These are phyloP conservation scores for Watsonalla cultraria DNA, from an alignment of 2,888 invertebrate species.

Conservation along the genomic window DNA sequence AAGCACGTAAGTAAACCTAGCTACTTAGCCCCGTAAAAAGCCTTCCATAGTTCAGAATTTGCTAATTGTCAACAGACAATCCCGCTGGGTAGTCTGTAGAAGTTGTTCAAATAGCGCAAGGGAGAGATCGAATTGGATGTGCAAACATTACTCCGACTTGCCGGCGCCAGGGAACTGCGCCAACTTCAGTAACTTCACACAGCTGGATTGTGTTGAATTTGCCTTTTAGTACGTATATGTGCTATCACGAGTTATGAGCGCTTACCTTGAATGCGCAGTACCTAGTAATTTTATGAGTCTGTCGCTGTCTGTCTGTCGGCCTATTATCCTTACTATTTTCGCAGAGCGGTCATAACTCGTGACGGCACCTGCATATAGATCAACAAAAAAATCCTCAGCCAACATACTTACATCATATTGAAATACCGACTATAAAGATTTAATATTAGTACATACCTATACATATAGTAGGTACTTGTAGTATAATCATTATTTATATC, in stretches of 20 bases:
- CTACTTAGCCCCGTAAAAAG: no score
- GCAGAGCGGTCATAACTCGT: no score
- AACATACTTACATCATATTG: neutral
- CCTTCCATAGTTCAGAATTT: no score
- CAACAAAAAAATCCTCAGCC: neutral
- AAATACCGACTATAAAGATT: neutral
- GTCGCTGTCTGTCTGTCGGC: no score
- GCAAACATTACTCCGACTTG: conserved; percentile 43
- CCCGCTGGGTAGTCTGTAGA: conserved; percentile 21
- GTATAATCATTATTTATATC: conserved; percentile 27
- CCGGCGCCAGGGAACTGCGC: conserved; percentile 31
- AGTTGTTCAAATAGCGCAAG: conserved; percentile 32
- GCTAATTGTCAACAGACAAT: conserved; percentile 1
- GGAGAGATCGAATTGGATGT: conserved; percentile 40
- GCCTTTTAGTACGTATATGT: no score
- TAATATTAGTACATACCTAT: no score
- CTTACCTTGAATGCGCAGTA: no score
- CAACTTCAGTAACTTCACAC: neutral
- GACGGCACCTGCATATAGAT: no score
- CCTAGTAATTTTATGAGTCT: no score
- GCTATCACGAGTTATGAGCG: no score
- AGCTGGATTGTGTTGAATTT: neutral
- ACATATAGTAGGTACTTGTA: conserved; percentile 10
- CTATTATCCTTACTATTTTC: no score
- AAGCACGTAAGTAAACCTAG: no score